Conservation (phyloP, 2,888 invertebrate genomes). For the Podotricha telesiphe region DNA sequence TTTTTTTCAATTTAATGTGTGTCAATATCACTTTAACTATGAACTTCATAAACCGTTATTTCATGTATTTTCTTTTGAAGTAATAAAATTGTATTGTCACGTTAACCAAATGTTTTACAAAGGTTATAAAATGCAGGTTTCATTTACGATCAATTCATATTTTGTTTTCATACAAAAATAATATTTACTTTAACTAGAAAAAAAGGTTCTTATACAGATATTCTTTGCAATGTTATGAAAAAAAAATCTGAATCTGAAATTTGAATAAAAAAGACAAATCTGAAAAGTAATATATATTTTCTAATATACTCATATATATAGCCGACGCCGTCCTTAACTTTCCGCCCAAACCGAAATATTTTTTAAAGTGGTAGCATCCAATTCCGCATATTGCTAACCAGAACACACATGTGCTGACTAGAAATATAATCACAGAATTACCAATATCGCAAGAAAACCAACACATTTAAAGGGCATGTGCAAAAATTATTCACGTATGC, state of each 20-base stretch:
- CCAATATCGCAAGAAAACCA: background rate
- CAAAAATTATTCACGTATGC: conserved; percentile 30
- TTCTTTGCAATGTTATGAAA: no score
- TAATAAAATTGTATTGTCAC: background rate
- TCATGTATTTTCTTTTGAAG: background rate
- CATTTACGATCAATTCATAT: background rate
- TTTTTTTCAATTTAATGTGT: no score
- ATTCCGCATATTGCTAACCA: no score
- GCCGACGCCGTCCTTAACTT: background rate
- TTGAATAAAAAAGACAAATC: no score
- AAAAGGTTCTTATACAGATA: no score
- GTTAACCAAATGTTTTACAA: background rate
- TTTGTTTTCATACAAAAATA: no score
- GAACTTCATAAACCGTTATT: background rate
- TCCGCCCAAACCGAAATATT: no score
- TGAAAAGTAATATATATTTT: no score
- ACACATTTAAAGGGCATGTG: conserved; percentile 9
- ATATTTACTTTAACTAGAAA: no score
- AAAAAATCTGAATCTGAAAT: no score
- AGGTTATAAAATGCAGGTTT: background rate
- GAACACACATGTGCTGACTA: background rate
- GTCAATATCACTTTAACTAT: no score
- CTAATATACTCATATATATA: background rate
- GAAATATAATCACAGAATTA: background rate
- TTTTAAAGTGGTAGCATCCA: no score